These are phyloP conservation scores for Botrylloides violaceus DNA, from an alignment of 23 tunicate genomes.

Conservation along the genomic window DNA sequence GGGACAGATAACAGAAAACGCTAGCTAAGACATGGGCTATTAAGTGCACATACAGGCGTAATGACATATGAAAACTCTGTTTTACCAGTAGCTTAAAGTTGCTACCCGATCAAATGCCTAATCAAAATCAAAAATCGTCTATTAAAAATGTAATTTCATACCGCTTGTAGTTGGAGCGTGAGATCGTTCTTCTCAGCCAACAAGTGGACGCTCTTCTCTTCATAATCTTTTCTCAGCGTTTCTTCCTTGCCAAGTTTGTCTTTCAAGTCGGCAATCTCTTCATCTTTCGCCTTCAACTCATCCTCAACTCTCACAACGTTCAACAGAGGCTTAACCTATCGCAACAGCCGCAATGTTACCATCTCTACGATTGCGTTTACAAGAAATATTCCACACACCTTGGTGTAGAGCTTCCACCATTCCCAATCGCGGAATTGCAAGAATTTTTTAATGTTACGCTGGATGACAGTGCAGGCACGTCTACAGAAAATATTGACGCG, in stretches of 20 bases:
- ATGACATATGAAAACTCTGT: too few relatives aligned
- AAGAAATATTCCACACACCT: too few relatives aligned
- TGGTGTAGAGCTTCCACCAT: conserved; percentile 96
- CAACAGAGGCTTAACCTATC: conserved; percentile 87
- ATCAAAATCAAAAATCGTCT: too few relatives aligned
- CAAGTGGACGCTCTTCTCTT: conserved; percentile 76
- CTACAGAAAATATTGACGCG: conserved; percentile 20
- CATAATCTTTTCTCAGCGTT: conserved; percentile 75
- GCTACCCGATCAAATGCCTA: too few relatives aligned
- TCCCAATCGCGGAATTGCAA: conserved; percentile 98
- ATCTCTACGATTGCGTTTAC: too few relatives aligned
- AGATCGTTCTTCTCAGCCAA: conserved; percentile 89
- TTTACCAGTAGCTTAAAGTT: too few relatives aligned
- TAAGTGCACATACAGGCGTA: too few relatives aligned
- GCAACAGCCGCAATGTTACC: too few relatives aligned
- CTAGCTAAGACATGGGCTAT: too few relatives aligned
- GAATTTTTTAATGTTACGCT: conserved; percentile 86
- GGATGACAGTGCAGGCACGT: conserved; percentile 80
- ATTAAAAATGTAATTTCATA: conserved; percentile 21
- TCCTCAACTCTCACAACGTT: conserved; percentile 85
- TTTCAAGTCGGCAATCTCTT: conserved; percentile 78
- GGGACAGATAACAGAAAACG: too few relatives aligned
- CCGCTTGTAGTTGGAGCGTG: conserved; percentile 91
- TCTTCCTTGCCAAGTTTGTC: conserved; percentile 80
- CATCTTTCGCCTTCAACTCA: conserved; percentile 88